Percentiles rank a stretch among this genome's conserved stretches.
Conservation (phyloP, 2,888 invertebrate species). For the Encarsia formosa region DNA sequence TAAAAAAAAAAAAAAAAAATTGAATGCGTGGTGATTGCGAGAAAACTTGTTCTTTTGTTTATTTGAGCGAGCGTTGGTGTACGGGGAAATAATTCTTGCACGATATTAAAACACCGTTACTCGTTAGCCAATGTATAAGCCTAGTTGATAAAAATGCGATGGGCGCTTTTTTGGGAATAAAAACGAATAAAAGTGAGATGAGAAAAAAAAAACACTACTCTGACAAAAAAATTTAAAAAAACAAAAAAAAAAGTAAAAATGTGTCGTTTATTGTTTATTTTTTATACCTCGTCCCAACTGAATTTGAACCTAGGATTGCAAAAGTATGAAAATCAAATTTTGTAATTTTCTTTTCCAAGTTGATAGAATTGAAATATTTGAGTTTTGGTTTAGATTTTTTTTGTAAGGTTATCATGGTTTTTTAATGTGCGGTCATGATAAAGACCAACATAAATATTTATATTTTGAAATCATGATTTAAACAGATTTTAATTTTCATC, state of each 20-base stretch:
- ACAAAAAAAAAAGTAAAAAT: not conserved
- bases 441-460: too few relatives aligned
- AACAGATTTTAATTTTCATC: too few relatives aligned
- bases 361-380: too few relatives aligned
- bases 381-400: not conserved
- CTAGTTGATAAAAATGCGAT: slow-evolving; percentile 24
- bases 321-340: too few relatives aligned
- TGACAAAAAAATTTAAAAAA: slow-evolving; percentile 16
- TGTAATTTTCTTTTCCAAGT: too few relatives aligned
- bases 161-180: slow-evolving; percentile 27
- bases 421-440: too few relatives aligned
- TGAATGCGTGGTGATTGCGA: not conserved
- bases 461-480: too few relatives aligned
- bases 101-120: slow-evolving; percentile 28
- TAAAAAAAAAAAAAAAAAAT: not conserved
- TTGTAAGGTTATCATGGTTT: not conserved
- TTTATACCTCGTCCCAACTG: too few relatives aligned
- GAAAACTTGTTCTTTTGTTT: slow-evolving; percentile 6
- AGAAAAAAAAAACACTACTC: slow-evolving; percentile 28
- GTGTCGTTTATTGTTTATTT: slow-evolving; percentile 4
- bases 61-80: slow-evolving; percentile 17
- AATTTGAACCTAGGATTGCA: too few relatives aligned
- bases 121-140: slow-evolving; percentile 28
- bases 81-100: slow-evolving; percentile 25
- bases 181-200: slow-evolving; percentile 25